Base-by-base conservation (phyloP, 2,797 vertebrate genomes). In the Knipowitschia caucasica region DNA sequence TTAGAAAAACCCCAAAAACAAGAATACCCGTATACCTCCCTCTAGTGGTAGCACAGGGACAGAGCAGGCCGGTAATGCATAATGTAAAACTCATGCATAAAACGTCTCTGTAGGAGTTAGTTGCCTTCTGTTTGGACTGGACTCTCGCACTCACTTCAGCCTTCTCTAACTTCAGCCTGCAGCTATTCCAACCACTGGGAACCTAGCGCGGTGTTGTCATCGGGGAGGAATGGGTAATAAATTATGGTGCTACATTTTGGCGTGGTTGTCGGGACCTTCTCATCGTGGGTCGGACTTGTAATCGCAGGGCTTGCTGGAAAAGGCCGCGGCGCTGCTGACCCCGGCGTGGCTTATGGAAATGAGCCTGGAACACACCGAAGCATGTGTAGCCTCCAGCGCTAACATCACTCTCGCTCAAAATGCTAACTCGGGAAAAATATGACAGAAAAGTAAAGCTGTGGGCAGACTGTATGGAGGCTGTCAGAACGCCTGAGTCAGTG, bases 401-500 rank as follows among this genome's bases (percentile, higher is more conserved):
- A 55, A 62, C 54, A 62, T 80, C 33, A 17, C 49, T 40, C 61
- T 55, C 43, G 49, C 53, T 60, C 17, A 46, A 30, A 43, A 43
- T 43, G 61, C 67, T 67, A 57, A 67, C 56, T 49, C 59, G 40
- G 59, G 49, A 61, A 47, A 58, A 49, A 73, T 64, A n/a, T 83
- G 79, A 84, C 77, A 67, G 79, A 84, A 75, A 67, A 61, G 62
- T 78, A 69, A 67, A 72, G 78, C 74, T 73, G 73, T 62, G 72
- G 77, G 77, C 61, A 53, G 69, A 74, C 60, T 58, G 69, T 61
- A 66, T 52, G 49, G 55, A 73, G 51, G 68, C 66, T 65, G 71
- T 77, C 52, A 62, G 21, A n/a, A 14, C 40, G n/a, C 12, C 7
- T 43, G 14, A 36, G 15, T 18, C 18, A 25, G 40, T n/a, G 21